phyloP scores from a whole-genome alignment of 1,140 invertebrate species.

The Aplysia californica region DNA sequence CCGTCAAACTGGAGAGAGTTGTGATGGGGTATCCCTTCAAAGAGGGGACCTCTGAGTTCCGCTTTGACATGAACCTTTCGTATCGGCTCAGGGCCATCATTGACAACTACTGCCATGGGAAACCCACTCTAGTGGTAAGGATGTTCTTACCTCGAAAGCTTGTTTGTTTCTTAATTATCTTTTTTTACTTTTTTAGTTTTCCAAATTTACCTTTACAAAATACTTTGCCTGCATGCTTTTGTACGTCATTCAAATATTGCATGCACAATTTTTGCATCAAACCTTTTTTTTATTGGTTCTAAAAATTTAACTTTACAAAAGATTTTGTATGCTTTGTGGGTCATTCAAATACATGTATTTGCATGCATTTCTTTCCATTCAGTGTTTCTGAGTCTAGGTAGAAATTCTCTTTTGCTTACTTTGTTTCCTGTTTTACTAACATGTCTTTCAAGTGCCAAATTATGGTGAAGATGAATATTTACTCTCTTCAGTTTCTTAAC shows the following conservation, averaged over 20 bases:
- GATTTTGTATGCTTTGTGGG: too few species aligned
- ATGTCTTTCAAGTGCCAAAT: too few species aligned
- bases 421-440: too few species aligned
- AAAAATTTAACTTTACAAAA: too few species aligned
- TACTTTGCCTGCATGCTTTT: neutral
- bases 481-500: too few species aligned
- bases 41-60: constrained; percentile 73
- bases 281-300: too few species aligned
- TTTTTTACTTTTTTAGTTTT: neutral
- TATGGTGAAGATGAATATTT: too few species aligned
- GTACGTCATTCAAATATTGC: neutral
- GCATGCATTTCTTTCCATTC: too few species aligned
- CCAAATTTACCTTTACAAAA: neutral
- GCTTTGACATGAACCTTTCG: constrained; percentile 81
- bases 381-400: too few species aligned
- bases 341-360: too few species aligned
- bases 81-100: constrained; percentile 80
- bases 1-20: constrained; percentile 79
- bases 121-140: constrained; percentile 78
- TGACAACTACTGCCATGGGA: constrained; percentile 77
- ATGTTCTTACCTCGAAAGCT: too few species aligned
- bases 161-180: constrained; percentile 73
- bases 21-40: constrained; percentile 76
- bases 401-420: too few species aligned
- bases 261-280: neutral